A percentile compares a stretch with the other conserved stretches of the same genome.
These are phyloP conservation scores for Nerophis lumbriciformis DNA, from an alignment of 2,113 vertebrate species.

Conservation along the genomic window DNA sequence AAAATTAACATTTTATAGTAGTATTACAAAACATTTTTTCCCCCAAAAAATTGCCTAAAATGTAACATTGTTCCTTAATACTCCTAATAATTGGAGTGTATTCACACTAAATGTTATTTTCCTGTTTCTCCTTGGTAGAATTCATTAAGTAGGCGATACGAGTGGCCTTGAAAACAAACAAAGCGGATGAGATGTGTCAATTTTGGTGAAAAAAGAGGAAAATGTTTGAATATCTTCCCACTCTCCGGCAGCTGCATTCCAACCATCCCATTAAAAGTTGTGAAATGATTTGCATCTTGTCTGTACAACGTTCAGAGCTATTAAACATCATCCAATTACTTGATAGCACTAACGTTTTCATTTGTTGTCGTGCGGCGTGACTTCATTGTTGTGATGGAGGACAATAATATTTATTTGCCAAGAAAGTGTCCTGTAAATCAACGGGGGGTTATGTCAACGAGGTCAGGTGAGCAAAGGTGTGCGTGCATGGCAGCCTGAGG, in stretches of 20 bases:
- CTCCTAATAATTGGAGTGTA: too few species aligned
- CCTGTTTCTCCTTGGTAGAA: too few species aligned
- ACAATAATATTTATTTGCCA: constrained; percentile 26
- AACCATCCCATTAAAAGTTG: not conserved
- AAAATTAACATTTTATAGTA: too few species aligned
- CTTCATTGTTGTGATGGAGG: constrained; percentile 9
- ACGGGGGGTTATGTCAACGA: too few species aligned
- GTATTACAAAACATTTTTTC: too few species aligned
- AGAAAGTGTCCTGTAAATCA: too few species aligned
- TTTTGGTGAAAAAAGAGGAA: not conserved
- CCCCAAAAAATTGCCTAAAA: too few species aligned
- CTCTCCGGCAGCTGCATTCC: not conserved
- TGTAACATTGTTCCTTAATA: too few species aligned
- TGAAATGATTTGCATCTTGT: not conserved
- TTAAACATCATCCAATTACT: constrained; percentile 20
- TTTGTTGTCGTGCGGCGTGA: not conserved
- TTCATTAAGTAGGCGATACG: too few species aligned
- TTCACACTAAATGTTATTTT: too few species aligned
- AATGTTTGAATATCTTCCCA: not conserved
- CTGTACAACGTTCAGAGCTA: not conserved
- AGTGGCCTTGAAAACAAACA: not conserved
- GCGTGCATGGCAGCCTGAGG: too few species aligned
- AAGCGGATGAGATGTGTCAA: not conserved
- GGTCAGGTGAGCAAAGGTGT: too few species aligned
- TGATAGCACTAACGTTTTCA: constrained; percentile 7